phyloP scores from a whole-genome alignment of 2,888 invertebrate genomes.

The Stenurella melanura region DNA sequence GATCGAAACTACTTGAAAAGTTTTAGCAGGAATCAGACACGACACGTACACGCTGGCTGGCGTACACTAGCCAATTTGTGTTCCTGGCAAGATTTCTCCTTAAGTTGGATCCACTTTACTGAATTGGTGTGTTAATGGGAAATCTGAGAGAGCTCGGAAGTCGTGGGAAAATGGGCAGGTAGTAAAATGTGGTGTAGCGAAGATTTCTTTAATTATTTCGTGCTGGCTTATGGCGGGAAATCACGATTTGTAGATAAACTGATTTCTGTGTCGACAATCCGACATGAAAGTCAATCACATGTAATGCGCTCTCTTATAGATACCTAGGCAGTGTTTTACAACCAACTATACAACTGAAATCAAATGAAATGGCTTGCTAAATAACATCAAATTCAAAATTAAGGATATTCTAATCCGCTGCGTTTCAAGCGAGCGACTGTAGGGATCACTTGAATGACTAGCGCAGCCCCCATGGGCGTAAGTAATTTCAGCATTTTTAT shows the following conservation, averaged over 20 bases:
- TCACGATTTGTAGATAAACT: not conserved
- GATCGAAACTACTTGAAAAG: slow-evolving; percentile 21
- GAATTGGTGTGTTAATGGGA: slow-evolving; percentile 7
- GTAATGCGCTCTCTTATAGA: not conserved
- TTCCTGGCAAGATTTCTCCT: slow-evolving; percentile 7
- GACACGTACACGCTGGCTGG: slow-evolving; percentile 9
- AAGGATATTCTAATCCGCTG: no score
- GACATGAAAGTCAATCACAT: not conserved
- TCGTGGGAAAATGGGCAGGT: slow-evolving; percentile 7
- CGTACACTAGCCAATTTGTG: not conserved
- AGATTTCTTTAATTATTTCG: slow-evolving; percentile 7
- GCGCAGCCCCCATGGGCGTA: no score
- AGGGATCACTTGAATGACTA: no score
- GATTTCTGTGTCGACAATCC: not conserved
- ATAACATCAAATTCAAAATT: no score
- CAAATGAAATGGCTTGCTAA: no score
- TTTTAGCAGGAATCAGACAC: slow-evolving; percentile 8
- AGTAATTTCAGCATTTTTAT: no score
- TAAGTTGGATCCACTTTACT: slow-evolving; percentile 7
- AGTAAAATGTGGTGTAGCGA: not conserved
- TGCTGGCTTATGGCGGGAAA: not conserved
- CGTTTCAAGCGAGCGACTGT: no score
- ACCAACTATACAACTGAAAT: no score
- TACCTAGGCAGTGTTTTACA: no score
- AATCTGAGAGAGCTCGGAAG: not conserved